Conservation (phyloP, 1,140 invertebrate genomes). For the Lycorma delicatula region DNA sequence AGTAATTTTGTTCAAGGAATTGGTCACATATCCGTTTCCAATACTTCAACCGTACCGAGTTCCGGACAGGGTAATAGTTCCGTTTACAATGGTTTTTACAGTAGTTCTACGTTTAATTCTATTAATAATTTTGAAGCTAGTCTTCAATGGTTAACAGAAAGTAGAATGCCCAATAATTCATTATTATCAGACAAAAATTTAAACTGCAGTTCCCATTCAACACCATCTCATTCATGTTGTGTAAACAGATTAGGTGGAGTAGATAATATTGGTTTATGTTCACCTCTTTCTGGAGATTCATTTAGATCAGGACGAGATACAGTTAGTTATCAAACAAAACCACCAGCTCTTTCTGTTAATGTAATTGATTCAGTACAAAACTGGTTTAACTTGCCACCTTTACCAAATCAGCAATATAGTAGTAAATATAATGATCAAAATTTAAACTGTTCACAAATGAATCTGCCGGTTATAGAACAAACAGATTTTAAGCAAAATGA, state of each 20-base stretch:
- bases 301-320: neutral
- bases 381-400: slow-evolving; percentile 13
- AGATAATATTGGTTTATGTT: slow-evolving; percentile 13
- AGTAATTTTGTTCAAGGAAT: too few relatives aligned
- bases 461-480: slow-evolving; percentile 7
- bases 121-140: slow-evolving; percentile 8
- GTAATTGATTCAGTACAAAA: slow-evolving; percentile 17
- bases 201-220: slow-evolving; percentile 3
- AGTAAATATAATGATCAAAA: slow-evolving; percentile 11
- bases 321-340: slow-evolving; percentile 11
- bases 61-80: too few relatives aligned
- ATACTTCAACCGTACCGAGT: too few relatives aligned
- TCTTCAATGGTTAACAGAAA: slow-evolving; percentile 16
- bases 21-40: too few relatives aligned
- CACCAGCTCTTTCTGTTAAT: slow-evolving; percentile 3
- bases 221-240: slow-evolving; percentile 15
- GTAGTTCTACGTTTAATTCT: too few relatives aligned
- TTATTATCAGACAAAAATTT: slow-evolving; percentile 15
- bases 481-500: slow-evolving; percentile 17
- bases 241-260: slow-evolving; percentile 7
- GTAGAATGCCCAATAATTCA: slow-evolving; percentile 6
- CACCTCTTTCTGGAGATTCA: slow-evolving; percentile 8
- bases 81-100: too few relatives aligned
- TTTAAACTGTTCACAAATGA: slow-evolving; percentile 8
- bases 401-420: slow-evolving; percentile 8